phyloP scores from a whole-genome alignment of 2,888 invertebrate genomes.

The Lutraria lutraria region DNA sequence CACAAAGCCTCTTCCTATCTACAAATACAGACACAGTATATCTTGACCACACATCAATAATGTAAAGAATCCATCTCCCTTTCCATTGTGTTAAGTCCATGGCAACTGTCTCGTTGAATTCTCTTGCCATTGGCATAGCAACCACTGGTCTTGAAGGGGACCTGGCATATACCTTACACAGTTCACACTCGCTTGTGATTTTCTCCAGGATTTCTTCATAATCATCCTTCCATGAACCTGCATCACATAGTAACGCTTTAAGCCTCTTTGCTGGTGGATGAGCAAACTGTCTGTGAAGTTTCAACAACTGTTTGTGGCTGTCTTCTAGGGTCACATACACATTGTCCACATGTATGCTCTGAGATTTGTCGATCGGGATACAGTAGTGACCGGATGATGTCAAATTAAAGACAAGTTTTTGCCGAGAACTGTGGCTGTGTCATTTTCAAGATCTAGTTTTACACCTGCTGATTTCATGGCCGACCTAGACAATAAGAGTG shows the following conservation, averaged over 20 bases:
- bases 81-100: constrained; percentile 47
- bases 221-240: constrained; percentile 44
- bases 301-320: no score
- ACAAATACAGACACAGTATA: constrained; percentile 56
- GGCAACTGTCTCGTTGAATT: constrained; percentile 10
- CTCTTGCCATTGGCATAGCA: constrained; percentile 5
- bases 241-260: constrained; percentile 48
- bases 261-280: constrained; percentile 44
- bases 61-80: constrained; percentile 46
- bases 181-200: constrained; percentile 40
- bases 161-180: constrained; percentile 48
- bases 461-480: constrained; percentile 58
- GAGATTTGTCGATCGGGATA: constrained; percentile 54
- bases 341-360: neutral
- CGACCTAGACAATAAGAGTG: constrained; percentile 42
- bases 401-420: constrained; percentile 53
- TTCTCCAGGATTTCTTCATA: constrained; percentile 31
- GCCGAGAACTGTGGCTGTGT: constrained; percentile 52
- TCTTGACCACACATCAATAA: constrained; percentile 61
- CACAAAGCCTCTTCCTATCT: constrained; percentile 52
- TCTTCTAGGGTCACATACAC: no score
- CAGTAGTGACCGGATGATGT: constrained; percentile 64
- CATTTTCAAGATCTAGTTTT: constrained; percentile 61
- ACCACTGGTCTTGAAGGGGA: constrained; percentile 47
- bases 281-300: constrained; percentile 50